Evolutionary conservation across 2,888 invertebrate species (phyloP), one percentile per base, ranked within the genome.

Genomic region (Hetaerina titia): DNA sequence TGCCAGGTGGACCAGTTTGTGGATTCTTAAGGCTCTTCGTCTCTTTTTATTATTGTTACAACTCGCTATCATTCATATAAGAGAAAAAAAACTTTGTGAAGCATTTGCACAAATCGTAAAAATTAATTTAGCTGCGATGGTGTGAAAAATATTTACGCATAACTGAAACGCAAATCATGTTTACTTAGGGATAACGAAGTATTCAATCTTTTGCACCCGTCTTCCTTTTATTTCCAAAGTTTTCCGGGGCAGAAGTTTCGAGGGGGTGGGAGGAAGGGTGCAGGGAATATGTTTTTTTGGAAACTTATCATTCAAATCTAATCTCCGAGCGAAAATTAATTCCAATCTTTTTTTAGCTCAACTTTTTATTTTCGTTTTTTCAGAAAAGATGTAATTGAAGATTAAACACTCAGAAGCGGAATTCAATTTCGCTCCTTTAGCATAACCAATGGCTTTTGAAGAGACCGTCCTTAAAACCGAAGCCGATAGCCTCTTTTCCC

Each of bases 361-460:
- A 5, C 22, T 60, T 60, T 89, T 90, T 60, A 60, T 64, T 64
- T 63, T 31, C 45, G 45, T 45, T 45, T 45, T 22, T 31, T n/a
- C 64, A 45, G 69, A 92, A 92, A 92, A 92, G 56, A 89, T 92
- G 56, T 74, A 92, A 92, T 92, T 92, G 92, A 56, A 92, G 92
- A 69, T 92, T 92, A 92, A 92, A 92, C 92, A 92, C 56, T 69
- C 89, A 45, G 69, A 69, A 90, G 92, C 56, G 92, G 92, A 92
- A 92, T 92, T 92, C 92, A 74, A 92, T 92, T 92, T 92, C 69
- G 81, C 69, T 56, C 92, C 92, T 74, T 92, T 74, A 92, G 92
- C 92, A 92, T 92, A 92, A 92, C 92, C 92, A 92, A 92, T 92
- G 92, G 56, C 92, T 92, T 92, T 69, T 92, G 64, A 69, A 45